These are phyloP conservation scores for Dicrostonyx torquatus DNA, from an alignment of 2,797 vertebrate genomes.

Conservation along the genomic window DNA sequence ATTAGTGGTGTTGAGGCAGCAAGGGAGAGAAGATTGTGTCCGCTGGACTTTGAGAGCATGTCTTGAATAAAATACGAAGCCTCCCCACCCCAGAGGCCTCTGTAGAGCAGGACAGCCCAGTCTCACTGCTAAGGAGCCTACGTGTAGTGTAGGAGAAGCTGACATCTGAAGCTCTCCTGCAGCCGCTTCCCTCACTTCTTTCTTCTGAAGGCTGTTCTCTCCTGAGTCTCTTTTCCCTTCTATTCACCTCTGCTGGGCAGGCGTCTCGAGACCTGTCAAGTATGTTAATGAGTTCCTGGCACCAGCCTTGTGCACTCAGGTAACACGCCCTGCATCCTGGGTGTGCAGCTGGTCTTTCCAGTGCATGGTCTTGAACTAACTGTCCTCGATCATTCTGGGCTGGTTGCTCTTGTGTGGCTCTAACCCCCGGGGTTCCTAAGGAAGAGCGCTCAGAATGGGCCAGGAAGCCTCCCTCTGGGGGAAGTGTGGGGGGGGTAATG, in stretches of 20 bases:
- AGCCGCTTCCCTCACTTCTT: rapidly evolving
- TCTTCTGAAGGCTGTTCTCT: slow-evolving; percentile 60
- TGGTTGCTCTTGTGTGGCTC: slow-evolving; percentile 70
- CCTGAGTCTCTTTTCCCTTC: slow-evolving; percentile 72
- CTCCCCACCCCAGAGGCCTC: rapidly evolving
- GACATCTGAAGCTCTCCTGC: neutral
- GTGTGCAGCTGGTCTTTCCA: slow-evolving; percentile 72
- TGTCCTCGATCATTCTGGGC: slow-evolving; percentile 73
- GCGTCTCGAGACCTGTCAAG: slow-evolving; percentile 99
- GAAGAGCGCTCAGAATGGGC: slow-evolving; percentile 65
- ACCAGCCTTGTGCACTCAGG: slow-evolving; percentile 98
- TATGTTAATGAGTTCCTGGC: slow-evolving; percentile 99
- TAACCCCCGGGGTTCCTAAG: slow-evolving; percentile 38
- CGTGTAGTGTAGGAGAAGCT: rapidly evolving
- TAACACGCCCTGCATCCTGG: slow-evolving; percentile 86
- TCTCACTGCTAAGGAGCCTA: too few species aligned
- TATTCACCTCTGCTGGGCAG: slow-evolving; percentile 88
- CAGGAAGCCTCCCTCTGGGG: neutral
- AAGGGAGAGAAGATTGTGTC: rapidly evolving
- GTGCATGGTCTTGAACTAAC: slow-evolving; percentile 89
- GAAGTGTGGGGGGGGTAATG: neutral
- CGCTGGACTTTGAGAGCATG: neutral
- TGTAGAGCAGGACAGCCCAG: rapidly evolving
- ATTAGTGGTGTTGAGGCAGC: too few species aligned
- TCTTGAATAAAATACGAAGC: neutral